Percentiles rank a stretch among this genome's conserved stretches.
Evolutionary conservation across 1,140 invertebrate species (phyloP).

Genomic region (Onthophagus taurus): DNA sequence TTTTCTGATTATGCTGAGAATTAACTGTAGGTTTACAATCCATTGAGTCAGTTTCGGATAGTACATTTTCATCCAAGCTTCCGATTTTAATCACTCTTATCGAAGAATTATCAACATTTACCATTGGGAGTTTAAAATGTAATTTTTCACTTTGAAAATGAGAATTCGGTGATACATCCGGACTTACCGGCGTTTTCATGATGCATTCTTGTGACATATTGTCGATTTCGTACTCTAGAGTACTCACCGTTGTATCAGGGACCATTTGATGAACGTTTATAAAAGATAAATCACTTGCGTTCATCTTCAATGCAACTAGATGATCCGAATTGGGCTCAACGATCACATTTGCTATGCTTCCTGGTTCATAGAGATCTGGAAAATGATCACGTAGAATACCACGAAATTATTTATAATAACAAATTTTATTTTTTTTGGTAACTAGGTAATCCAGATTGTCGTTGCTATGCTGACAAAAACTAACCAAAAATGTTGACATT

Average conservation of each 20-base stretch:
- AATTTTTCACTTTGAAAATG: conserved; percentile 11
- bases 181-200: conserved; percentile 14
- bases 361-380: too few species aligned
- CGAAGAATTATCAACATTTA: conserved; percentile 18
- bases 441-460: too few species aligned
- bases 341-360: not conserved
- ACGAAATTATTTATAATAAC: not conserved
- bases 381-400: too few species aligned
- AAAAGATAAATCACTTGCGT: conserved; percentile 13
- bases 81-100: conserved; percentile 22
- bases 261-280: conserved; percentile 22
- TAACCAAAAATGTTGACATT: too few species aligned
- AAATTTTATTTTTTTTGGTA: not conserved
- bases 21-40: conserved; percentile 13
- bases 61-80: conserved; percentile 16
- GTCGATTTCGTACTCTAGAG: conserved; percentile 21
- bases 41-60: conserved; percentile 11
- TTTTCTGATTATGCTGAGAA: not conserved
- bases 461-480: too few species aligned
- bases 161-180: conserved; percentile 5
- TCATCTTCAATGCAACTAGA: conserved; percentile 5
- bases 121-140: conserved; percentile 17
- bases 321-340: too few species aligned
- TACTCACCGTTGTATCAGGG: conserved; percentile 15
- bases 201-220: conserved; percentile 19